These are phyloP conservation scores for Rhegmatorhina hoffmannsi DNA, from an alignment of 2,113 vertebrate genomes.

Conservation along the genomic window DNA sequence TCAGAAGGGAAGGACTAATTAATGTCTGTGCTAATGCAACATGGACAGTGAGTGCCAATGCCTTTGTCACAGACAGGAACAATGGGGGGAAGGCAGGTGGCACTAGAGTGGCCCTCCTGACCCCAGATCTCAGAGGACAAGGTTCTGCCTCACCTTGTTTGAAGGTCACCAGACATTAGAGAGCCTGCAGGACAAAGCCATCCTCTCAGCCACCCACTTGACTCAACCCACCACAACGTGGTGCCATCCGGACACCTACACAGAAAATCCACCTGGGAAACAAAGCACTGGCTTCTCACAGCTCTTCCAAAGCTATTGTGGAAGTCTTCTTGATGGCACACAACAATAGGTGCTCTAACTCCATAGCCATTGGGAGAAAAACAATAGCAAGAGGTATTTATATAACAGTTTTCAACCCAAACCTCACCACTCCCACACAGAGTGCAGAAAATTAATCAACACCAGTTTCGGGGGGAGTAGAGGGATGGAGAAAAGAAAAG, in stretches of 20 bases:
- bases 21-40: neutral
- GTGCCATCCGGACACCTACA: accelerated
- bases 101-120: neutral
- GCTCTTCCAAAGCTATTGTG: neutral
- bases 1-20: neutral
- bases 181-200: neutral
- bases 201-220: neutral
- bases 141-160: neutral
- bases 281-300: neutral
- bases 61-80: neutral
- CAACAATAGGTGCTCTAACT: neutral
- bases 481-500: neutral
- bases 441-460: neutral
- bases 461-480: accelerated
- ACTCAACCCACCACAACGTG: accelerated
- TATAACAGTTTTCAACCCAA: neutral
- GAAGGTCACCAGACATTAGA: constrained; percentile 8
- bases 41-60: accelerated
- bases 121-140: accelerated
- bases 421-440: neutral
- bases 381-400: neutral
- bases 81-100: neutral
- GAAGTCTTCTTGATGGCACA: neutral
- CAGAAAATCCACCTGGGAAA: neutral
- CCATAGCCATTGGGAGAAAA: neutral